These are phyloP conservation scores for Drosophila pseudotakahashii DNA, from an alignment of 2,888 invertebrate genomes.

Conservation along the genomic window DNA sequence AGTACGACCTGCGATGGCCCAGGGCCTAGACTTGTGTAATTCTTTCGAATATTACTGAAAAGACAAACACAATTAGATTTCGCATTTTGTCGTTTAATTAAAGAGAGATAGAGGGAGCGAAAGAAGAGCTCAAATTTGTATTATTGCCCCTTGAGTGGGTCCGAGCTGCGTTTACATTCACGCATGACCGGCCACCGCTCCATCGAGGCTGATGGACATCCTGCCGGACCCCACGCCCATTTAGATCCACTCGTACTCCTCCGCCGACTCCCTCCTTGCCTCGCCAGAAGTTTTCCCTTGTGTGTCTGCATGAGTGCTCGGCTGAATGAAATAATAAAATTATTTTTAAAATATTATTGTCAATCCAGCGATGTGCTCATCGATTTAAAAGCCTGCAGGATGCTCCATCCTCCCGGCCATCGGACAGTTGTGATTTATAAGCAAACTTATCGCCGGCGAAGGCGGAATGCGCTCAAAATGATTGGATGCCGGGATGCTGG, in stretches of 20 bases:
- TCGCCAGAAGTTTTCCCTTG: constrained; percentile 25
- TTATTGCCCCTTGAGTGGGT: constrained; percentile 71
- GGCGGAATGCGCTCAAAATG: constrained; percentile 62
- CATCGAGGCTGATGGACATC: constrained; percentile 56
- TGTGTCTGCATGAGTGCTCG: constrained; percentile 61
- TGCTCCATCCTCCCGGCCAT: constrained; percentile 34
- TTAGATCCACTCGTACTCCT: neutral
- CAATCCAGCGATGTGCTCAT: constrained; percentile 72
- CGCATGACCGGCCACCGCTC: constrained; percentile 62
- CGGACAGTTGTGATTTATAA: constrained; percentile 74
- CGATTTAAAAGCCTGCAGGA: constrained; percentile 70
- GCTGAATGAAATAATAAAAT: constrained; percentile 76
- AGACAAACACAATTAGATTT: constrained; percentile 47
- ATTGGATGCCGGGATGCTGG: constrained; percentile 38
- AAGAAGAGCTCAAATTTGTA: constrained; percentile 52
- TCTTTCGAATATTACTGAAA: constrained; percentile 23
- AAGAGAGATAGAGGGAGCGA: constrained; percentile 47
- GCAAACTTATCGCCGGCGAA: constrained; percentile 65
- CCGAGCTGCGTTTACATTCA: constrained; percentile 65
- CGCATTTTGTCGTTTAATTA: constrained; percentile 65
- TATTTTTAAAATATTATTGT: constrained; percentile 77
- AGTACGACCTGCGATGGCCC: constrained; percentile 85
- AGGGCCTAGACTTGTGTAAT: constrained; percentile 2
- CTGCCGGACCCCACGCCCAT: constrained; percentile 6
- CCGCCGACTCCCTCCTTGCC: neutral